Base-by-base conservation (phyloP, 1,140 invertebrate species). In the Cephus cinctus region DNA sequence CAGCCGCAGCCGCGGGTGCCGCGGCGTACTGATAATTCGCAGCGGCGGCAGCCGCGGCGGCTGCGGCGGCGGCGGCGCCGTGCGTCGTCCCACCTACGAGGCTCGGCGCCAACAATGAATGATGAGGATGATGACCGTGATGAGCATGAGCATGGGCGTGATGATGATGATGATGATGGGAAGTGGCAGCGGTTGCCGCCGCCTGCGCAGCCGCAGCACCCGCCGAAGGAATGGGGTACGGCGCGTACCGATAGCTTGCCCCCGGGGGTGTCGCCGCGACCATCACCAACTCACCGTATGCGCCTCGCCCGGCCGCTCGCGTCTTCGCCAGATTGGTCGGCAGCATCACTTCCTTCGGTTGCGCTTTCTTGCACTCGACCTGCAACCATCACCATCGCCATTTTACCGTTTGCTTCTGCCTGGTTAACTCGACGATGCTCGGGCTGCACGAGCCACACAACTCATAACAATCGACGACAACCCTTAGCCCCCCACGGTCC, bases 341-440 rank as follows among this genome's bases (percentile, higher is more conserved):
- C 72, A 97, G 86, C 95, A 98, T 98, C 64, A 98, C 95, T 83
- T 98, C 96, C 83, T 98, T 98, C 46, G 96, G 96, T 78, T 98
- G 96, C 71, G 96, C 96, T 81, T 98, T 98, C 86, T 98, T 98
- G 83, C 95, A 98, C 83, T 98, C 95, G 78, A 98, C 95, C 95
- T 98, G 82, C 19, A 79, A 85, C 71, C 64, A 9, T 35, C 6
- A n/a, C 15, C 15, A 6, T 5, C 15, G 5, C 5, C 15, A 35
- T 35, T 35, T 9, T 35, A n/a, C n/a, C n/a, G n/a, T n/a, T n/a
- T n/a, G n/a, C n/a, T n/a, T n/a, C n/a, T n/a, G n/a, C n/a, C n/a
- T n/a, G n/a, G n/a, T n/a, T n/a, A n/a, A n/a, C n/a, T n/a, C n/a
- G n/a, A n/a, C n/a, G n/a, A n/a, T n/a, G n/a, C n/a, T n/a, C n/a